Evolutionary conservation across 1,140 invertebrate species (phyloP).

Genomic region (Apis cerana): DNA sequence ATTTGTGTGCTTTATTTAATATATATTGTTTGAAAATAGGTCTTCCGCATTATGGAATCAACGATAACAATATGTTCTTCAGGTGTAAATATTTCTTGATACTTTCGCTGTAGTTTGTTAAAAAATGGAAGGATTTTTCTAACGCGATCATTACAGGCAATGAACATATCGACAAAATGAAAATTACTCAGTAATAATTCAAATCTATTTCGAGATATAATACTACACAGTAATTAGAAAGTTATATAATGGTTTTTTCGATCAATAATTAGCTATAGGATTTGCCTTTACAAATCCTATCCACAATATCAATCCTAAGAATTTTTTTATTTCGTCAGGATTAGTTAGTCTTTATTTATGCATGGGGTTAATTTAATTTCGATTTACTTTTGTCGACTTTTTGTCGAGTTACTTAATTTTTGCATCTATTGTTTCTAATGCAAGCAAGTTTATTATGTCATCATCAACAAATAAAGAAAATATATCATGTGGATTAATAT

Average conservation of each 20-base stretch:
- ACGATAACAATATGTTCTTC: constrained; percentile 63
- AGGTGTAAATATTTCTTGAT: constrained; percentile 33
- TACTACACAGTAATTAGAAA: neutral
- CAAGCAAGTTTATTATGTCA: neutral
- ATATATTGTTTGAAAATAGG: constrained; percentile 25
- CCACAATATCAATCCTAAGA: neutral
- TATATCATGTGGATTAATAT: neutral
- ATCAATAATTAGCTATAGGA: neutral
- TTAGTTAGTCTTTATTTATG: neutral
- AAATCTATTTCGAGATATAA: constrained; percentile 70
- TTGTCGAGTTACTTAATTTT: neutral
- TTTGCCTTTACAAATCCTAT: neutral
- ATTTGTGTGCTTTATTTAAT: constrained; percentile 68
- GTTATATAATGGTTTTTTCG: neutral
- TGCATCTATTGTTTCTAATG: constrained; percentile 3
- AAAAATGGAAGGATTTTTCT: constrained; percentile 59
- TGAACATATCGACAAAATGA: constrained; percentile 65
- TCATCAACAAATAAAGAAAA: neutral
- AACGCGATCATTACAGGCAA: constrained; percentile 50
- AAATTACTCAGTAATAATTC: constrained; percentile 56
- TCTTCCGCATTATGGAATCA: constrained; percentile 70
- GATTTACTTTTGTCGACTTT: too few relatives aligned
- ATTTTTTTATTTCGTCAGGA: neutral
- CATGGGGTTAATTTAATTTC: neutral
- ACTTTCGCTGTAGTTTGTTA: constrained; percentile 25